Evolutionary conservation across 2,113 vertebrate species (phyloP).

Genomic region (human (Homo sapiens)): DNA sequence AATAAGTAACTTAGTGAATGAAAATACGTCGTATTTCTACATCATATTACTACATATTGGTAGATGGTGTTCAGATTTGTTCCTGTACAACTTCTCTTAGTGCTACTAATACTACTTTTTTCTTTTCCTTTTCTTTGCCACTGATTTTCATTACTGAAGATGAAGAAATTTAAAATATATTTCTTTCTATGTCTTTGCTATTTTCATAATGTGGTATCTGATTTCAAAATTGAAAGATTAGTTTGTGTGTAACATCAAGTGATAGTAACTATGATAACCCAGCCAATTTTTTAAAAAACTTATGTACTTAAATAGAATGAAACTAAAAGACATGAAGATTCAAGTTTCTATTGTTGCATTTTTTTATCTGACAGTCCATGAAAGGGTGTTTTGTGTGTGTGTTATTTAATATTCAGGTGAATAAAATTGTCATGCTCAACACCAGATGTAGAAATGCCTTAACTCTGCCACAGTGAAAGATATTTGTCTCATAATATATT

Average conservation of each 20-base stretch:
- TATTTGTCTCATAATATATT: background rate
- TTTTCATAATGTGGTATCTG: background rate
- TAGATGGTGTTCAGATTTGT: background rate
- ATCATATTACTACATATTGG: background rate
- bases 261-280: background rate
- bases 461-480: background rate
- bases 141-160: background rate
- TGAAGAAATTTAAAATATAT: background rate
- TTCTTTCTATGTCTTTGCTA: background rate
- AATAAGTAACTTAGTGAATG: constrained; percentile 5
- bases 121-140: background rate
- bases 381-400: background rate
- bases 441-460: background rate
- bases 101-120: background rate
- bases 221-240: constrained; percentile 17
- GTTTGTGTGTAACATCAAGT: background rate
- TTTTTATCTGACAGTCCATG: background rate
- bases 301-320: background rate
- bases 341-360: constrained; percentile 22
- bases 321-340: background rate
- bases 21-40: background rate
- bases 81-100: background rate
- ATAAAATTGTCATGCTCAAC: background rate
- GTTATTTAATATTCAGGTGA: background rate
- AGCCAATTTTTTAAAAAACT: background rate